A percentile compares a stretch with the other conserved stretches of the same genome.
Evolutionary conservation across 2,113 vertebrate genomes (phyloP).

Genomic region (Chitala chitala): DNA sequence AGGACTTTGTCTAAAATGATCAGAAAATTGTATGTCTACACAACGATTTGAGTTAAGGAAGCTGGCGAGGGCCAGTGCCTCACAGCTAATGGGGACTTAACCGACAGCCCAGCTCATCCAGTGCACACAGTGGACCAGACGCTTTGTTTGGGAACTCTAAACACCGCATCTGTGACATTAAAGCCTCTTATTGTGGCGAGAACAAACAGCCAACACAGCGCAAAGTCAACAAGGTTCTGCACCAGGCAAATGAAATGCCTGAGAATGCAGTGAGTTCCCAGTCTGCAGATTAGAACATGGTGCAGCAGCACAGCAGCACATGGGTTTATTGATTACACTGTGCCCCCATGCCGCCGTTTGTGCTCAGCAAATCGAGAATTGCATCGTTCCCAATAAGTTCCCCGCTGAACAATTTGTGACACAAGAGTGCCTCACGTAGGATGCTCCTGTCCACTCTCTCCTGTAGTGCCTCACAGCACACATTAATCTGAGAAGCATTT

Average conservation of each 20-base stretch:
- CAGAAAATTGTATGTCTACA: too few relatives aligned
- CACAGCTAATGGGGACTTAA: neutral
- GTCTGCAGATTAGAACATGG: neutral
- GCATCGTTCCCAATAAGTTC: neutral
- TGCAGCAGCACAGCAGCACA: neutral
- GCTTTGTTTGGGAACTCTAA: neutral
- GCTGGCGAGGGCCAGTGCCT: too few relatives aligned
- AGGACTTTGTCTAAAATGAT: too few relatives aligned
- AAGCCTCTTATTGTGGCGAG: neutral
- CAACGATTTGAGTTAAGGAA: too few relatives aligned
- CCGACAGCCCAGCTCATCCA: neutral
- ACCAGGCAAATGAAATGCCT: neutral
- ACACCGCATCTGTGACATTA: neutral
- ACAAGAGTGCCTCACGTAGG: neutral
- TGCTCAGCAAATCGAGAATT: neutral
- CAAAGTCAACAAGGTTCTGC: neutral
- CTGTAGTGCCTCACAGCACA: neutral
- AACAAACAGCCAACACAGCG: neutral
- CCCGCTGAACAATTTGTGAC: neutral
- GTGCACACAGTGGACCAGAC: neutral
- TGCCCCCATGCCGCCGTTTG: neutral
- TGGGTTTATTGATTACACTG: neutral
- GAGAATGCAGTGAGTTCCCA: neutral
- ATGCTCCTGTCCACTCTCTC: neutral
- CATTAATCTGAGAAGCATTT: neutral